Base-by-base conservation (phyloP, 2,888 invertebrate genomes). In the Clusia tigrina region DNA sequence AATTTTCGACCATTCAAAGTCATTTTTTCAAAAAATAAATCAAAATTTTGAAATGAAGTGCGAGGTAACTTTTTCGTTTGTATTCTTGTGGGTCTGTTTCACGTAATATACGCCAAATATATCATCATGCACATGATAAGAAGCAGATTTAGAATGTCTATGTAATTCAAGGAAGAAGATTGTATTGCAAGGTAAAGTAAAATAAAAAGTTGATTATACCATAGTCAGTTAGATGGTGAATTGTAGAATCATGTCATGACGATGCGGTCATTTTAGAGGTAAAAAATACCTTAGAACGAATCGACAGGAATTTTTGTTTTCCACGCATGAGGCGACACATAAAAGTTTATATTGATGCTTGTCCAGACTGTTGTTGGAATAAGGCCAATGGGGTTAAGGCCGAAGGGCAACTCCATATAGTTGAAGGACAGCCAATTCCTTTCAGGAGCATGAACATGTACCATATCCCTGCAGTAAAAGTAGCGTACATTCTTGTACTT, bases 241-340 rank as follows among this genome's bases (percentile, higher is more conserved):
- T 73, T 6, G 57, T 67, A 1, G 65, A 62, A 56, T 23, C 54
- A 2, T 62, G 64, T 26, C 71, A 73, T 32, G 71, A 74, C 26
- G 67, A 70, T 23, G 48, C 59, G 2, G 69, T 69, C 6, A 69
- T 71, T 59, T 68, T 62, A 9, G 65, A 60, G 5, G 24, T 67
- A 0, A 68, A 71, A 15, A 69, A 67, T 26, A 72, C 71, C 0
- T 18, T 68, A 1, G 55, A 67, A 20, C 60, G 62, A n/a, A 56
- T 72, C n/a, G 18, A 15, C 2, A 59, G 60, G 18, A 42, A 69
- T 25, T 73, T 67, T 53, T 71, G 72, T 70, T 71, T 72, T 55
- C 67, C 63, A 32, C 63, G 67, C 32, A 12, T 67, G 12, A 10
- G 67, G 17, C 38, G 60, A 15, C 70, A 69, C 51, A 52, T 71